phyloP scores from a whole-genome alignment of 2,797 vertebrate species.

The Gambelia wislizenii region DNA sequence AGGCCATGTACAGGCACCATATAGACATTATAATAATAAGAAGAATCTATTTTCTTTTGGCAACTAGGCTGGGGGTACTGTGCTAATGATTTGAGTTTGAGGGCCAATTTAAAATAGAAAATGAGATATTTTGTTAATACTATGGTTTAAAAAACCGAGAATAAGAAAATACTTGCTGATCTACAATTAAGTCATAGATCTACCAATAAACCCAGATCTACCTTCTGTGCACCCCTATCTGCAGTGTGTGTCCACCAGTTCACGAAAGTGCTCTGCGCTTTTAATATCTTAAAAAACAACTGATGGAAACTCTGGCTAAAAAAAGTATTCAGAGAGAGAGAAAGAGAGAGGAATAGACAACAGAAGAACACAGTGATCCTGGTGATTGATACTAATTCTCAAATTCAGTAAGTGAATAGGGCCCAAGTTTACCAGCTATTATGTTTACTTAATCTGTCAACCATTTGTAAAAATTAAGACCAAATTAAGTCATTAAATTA shows the following conservation, averaged over 20 bases:
- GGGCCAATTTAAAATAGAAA: not conserved
- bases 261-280: not conserved
- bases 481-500: not conserved
- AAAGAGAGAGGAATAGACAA: conserved; percentile 12
- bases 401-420: not conserved
- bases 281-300: not conserved
- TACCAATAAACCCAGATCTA: not conserved
- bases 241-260: not conserved
- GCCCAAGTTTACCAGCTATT: not conserved
- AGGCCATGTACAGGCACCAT: too few species aligned
- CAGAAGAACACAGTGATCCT: conserved; percentile 1
- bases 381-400: not conserved
- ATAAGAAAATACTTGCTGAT: not conserved
- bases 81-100: too few species aligned
- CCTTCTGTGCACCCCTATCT: not conserved
- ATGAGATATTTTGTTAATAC: not conserved
- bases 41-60: too few species aligned
- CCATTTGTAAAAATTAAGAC: conserved; percentile 3
- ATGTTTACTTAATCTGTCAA: conserved; percentile 26
- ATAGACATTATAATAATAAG: too few species aligned
- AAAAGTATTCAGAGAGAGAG: not conserved
- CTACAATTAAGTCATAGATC: not conserved
- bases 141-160: not conserved
- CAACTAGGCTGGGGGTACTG: too few species aligned
- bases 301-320: not conserved